These are phyloP conservation scores for Denticeps clupeoides DNA, from an alignment of 2,797 vertebrate species.

Conservation along the genomic window DNA sequence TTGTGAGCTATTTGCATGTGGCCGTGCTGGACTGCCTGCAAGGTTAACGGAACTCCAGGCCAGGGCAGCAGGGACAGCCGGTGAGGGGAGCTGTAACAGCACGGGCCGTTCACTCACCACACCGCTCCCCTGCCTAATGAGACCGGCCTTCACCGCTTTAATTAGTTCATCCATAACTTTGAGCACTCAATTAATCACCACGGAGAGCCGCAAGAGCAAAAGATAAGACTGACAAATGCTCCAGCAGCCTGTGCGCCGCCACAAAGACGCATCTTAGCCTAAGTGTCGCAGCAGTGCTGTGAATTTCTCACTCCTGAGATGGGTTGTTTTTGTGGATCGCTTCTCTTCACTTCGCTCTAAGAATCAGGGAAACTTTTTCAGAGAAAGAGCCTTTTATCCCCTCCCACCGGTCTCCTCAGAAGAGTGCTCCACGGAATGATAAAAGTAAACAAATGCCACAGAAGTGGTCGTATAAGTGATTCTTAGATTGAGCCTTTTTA, in stretches of 20 bases:
- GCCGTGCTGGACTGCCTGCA: background rate
- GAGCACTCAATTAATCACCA: constrained; percentile 59
- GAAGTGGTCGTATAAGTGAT: too few relatives aligned
- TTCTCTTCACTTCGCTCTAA: too few relatives aligned
- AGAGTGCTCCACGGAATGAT: too few relatives aligned
- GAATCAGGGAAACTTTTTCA: too few relatives aligned
- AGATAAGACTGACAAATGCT: constrained; percentile 57
- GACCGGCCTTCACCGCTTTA: constrained; percentile 52
- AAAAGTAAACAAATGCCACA: too few relatives aligned
- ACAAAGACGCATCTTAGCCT: background rate
- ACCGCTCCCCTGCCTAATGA: constrained; percentile 49
- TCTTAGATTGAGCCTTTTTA: too few relatives aligned
- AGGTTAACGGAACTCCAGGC: background rate
- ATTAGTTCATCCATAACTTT: constrained; percentile 66
- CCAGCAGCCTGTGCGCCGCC: background rate
- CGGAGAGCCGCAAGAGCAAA: constrained; percentile 41
- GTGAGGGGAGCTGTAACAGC: constrained; percentile 31
- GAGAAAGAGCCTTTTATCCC: too few relatives aligned
- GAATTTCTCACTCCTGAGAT: background rate
- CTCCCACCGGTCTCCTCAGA: too few relatives aligned
- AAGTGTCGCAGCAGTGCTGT: background rate
- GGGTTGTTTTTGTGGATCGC: background rate
- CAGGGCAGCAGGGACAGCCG: background rate
- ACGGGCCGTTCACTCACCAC: constrained; percentile 25
- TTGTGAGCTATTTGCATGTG: background rate